Conservation (phyloP, 2,888 invertebrate species). For the Drosophila birchii region DNA sequence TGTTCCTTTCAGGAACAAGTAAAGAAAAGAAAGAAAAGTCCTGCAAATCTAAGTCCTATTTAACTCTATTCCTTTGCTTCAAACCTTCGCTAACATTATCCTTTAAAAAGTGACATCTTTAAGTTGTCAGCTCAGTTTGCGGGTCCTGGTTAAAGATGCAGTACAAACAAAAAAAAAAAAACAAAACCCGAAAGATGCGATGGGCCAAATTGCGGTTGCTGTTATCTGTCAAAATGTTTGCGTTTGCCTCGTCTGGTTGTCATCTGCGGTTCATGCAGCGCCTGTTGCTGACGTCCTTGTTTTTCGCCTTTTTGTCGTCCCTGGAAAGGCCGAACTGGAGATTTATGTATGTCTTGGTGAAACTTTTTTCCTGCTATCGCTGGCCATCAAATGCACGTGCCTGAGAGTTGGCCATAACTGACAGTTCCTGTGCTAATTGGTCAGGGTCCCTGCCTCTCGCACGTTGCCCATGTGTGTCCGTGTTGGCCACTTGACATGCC, state of each 20-base stretch:
- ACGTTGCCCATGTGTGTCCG: neutral
- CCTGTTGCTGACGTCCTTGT: constrained; percentile 70
- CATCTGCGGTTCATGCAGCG: constrained; percentile 36
- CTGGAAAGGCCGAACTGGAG: constrained; percentile 45
- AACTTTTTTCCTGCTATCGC: constrained; percentile 31
- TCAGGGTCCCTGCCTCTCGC: constrained; percentile 9
- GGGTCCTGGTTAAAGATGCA: constrained; percentile 24
- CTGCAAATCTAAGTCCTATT: neutral
- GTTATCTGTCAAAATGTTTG: constrained; percentile 30
- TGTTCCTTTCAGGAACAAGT: too few species aligned
- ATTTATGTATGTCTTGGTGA: constrained; percentile 70
- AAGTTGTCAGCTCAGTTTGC: neutral
- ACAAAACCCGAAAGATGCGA: neutral
- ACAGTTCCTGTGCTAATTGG: constrained; percentile 67
- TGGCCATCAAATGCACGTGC: constrained; percentile 74
- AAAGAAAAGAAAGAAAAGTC: too few species aligned
- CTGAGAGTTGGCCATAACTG: constrained; percentile 47
- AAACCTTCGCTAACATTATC: neutral
- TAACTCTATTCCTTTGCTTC: neutral
- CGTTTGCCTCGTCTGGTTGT: constrained; percentile 21
- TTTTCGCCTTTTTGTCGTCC: constrained; percentile 38
- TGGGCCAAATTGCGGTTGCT: constrained; percentile 10
- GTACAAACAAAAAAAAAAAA: neutral
- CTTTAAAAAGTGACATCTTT: neutral
- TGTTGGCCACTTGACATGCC: constrained; percentile 57